Evolutionary conservation across 2,113 vertebrate genomes (phyloP), one percentile per base, ranked within the genome.

Genomic region (Regulus satrapa): DNA sequence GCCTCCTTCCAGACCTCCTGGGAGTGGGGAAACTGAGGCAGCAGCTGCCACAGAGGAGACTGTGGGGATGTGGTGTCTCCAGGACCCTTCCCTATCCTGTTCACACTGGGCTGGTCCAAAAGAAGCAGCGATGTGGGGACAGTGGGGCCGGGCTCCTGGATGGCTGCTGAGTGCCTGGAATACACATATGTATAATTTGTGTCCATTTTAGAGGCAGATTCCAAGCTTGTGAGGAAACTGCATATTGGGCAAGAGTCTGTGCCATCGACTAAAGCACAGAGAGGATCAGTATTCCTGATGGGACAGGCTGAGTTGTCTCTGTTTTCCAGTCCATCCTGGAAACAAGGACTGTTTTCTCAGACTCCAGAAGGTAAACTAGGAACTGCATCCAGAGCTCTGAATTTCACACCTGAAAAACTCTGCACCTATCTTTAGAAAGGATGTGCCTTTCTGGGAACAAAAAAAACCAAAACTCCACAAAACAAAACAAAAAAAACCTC

Each of bases 181-280:
- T 95, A 86, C 94, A 87, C 81, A 93, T 85, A 92, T 93, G 73
- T 63, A 54, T 63, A 15, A 63, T 81, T 94, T 93, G 92, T 80
- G 38, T 34, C 25, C 36, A 80, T 81, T 94, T 63, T 52, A 9
- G 87, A 87, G 54, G 62, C 85, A 92, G 56, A 89, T 81, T 82
- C 84, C 93, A 91, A 38, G 48, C 28, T 52, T 69, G 31, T 84
- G 84, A 90, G 52, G 64, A 84, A 94, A 84, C 3, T 31, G 34
- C 23, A 25, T 29, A 26, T 71, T 0, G 0, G 68, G 48, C 76
- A 91, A 78, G 36, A 94, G 79, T 64, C 49, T 43, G 72, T 25
- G 43, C 54, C 54, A 51, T 56, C 0, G 0, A 59, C 46, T 18
- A 74, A 85, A 83, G 58, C 14, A 66, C 49, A 49, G 36, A 68